Conservation (phyloP, 2,797 vertebrate species). For the Halcyon chelicuti region DNA sequence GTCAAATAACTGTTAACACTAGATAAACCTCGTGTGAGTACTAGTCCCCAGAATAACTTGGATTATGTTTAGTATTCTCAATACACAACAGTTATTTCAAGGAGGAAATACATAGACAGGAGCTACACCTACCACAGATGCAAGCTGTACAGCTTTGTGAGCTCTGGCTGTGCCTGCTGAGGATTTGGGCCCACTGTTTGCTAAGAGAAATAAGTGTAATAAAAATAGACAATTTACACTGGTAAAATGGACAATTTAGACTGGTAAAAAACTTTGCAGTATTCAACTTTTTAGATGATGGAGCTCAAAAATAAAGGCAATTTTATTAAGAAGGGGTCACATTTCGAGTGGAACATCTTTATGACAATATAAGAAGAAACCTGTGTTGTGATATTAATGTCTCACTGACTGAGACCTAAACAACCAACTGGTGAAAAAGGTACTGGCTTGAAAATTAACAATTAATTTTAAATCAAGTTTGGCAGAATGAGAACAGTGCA, state of each 20-base stretch:
- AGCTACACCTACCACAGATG: background rate
- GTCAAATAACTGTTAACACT: conserved; percentile 66
- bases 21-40: conserved; percentile 43
- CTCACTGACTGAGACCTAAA: conserved; percentile 38
- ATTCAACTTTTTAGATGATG: background rate
- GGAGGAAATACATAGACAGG: background rate
- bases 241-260: too few species aligned
- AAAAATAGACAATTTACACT: background rate
- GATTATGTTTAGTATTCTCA: conserved; percentile 23
- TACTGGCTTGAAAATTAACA: conserved; percentile 72
- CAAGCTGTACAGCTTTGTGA: background rate
- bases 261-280: background rate
- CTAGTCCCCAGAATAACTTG: conserved; percentile 38
- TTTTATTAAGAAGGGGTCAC: background rate
- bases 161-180: background rate
- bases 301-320: background rate
- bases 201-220: background rate
- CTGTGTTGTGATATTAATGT: conserved; percentile 26
- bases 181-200: background rate
- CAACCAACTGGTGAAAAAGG: conserved; percentile 30
- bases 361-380: conserved; percentile 10
- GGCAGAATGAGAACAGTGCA: conserved; percentile 57
- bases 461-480: conserved; percentile 78
- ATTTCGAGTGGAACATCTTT: conserved; percentile 25
- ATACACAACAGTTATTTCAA: background rate